A percentile compares a stretch with the other conserved stretches of the same genome.
Conservation (phyloP, 2,888 invertebrate species). For the Metacarcinus magister region DNA sequence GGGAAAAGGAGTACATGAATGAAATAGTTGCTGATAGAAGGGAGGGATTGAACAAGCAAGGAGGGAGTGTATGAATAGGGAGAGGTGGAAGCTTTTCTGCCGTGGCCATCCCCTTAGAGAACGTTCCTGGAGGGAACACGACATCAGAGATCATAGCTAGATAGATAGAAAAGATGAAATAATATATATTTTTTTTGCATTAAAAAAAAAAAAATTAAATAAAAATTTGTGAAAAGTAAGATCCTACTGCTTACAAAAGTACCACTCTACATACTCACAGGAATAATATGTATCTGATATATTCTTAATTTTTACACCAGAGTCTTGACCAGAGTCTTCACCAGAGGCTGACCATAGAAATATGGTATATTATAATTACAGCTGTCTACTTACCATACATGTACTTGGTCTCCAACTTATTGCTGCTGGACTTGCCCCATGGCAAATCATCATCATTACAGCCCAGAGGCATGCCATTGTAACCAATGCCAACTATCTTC, state of each 20-base stretch:
- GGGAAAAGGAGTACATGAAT: too few species aligned
- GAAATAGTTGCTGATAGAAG: too few species aligned
- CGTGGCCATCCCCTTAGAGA: too few species aligned
- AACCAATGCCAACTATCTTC: constrained; percentile 96
- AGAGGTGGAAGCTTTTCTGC: too few species aligned
- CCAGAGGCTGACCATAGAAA: not conserved
- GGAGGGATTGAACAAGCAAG: too few species aligned
- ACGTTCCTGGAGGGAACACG: too few species aligned
- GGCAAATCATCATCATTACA: constrained; percentile 95
- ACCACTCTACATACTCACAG: not conserved
- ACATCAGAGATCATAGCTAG: too few species aligned
- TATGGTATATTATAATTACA: not conserved
- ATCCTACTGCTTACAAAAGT: not conserved
- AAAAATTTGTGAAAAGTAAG: not conserved
- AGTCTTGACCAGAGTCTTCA: not conserved
- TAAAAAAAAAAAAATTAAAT: not conserved
- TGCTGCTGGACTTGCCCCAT: constrained; percentile 90
- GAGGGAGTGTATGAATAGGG: too few species aligned
- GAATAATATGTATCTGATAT: not conserved
- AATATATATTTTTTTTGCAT: too few species aligned
- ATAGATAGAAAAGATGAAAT: too few species aligned
- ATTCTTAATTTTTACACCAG: not conserved
- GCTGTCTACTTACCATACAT: constrained; percentile 89
- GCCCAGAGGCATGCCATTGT: constrained; percentile 98
- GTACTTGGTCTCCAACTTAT: constrained; percentile 91